phyloP scores from a whole-genome alignment of 2,113 vertebrate genomes.

The Lampris incognitus region DNA sequence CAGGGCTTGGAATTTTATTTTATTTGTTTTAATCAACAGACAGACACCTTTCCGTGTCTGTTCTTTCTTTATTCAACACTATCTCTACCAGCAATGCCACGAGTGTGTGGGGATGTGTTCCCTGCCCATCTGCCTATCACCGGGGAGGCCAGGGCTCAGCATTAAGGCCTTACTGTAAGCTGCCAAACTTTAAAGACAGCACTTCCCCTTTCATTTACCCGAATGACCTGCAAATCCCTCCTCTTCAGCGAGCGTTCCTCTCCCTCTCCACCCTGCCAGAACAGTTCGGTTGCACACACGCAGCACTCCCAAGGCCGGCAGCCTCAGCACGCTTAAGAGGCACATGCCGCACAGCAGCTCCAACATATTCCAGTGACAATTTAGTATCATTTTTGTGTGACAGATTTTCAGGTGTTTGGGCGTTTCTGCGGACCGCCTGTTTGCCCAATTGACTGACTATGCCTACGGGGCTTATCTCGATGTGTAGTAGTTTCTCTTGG shows the following conservation, averaged over 20 bases:
- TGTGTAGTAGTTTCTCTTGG: not conserved
- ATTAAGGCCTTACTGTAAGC: constrained; percentile 49
- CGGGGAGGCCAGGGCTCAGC: constrained; percentile 22
- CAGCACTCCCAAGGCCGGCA: not conserved
- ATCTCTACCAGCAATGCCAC: constrained; percentile 33
- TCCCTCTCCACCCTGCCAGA: constrained; percentile 20
- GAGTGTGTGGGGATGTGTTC: constrained; percentile 20
- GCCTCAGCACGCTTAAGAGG: not conserved
- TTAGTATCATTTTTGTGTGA: constrained; percentile 21
- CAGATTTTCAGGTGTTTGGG: constrained; percentile 1
- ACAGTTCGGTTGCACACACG: constrained; percentile 23
- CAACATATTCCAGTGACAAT: constrained; percentile 21
- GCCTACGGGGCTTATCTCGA: constrained; percentile 7
- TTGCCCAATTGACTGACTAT: too few relatives aligned
- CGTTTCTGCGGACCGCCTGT: not conserved
- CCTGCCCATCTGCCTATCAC: constrained; percentile 39
- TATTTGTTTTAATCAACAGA: constrained; percentile 1
- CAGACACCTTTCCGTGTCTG: constrained; percentile 9
- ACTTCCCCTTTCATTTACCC: constrained; percentile 54
- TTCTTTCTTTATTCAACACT: constrained; percentile 36
- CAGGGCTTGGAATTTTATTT: not conserved
- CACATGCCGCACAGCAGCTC: not conserved
- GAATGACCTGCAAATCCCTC: constrained; percentile 39
- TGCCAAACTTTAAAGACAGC: constrained; percentile 52
- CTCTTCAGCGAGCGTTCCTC: constrained; percentile 16